Evolutionary conservation across 2,797 vertebrate species (phyloP), one percentile per base, ranked within the genome.

Genomic region (Alectoris magna): DNA sequence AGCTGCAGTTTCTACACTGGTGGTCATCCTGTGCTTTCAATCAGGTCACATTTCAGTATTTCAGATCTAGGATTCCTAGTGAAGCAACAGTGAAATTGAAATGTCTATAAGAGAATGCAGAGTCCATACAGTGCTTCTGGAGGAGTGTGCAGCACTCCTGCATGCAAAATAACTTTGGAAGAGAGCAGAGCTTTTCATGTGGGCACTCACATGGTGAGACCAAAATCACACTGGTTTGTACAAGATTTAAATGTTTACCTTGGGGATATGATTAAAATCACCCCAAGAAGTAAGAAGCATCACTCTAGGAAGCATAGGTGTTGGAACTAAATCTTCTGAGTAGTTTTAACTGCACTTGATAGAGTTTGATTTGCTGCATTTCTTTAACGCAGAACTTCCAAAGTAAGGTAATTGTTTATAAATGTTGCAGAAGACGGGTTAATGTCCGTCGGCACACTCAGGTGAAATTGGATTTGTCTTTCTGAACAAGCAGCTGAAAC

Each of bases 341-440:
- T 24, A 75, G 31, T 29, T 82, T 63, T 67, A 67, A 53, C 9
- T 55, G 6, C 27, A 14, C 29, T 75, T 53, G 68, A 85, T 87
- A 64, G 27, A 84, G 9, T 31, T 46, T 46, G 18, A 55, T 88
- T 48, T 82, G 72, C 53, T 84, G 21, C 48, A 11, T 79, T 79
- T 91, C 46, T 29, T 83, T 49, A 46, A 44, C 48, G 68, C 51
- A 80, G 29, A 31, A 75, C 73, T 75, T 91, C 46, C 71, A 31
- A 66, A 48, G 62, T 6, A n/a, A 73, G 31, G 51, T 85, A 87
- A 85, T 96, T 85, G 58, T 85, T 69, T 81, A 12, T 29, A 91
- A 92, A 91, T 58, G 11, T 79, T 95, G 86, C 46, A 64, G 85
- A 91, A 94, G 38, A 39, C 34, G 82, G 27, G 18, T 90, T 93